A percentile compares a stretch with the other conserved stretches of the same genome.
Evolutionary conservation across 2,113 vertebrate species (phyloP).

Genomic region (Coptodon bakossiorum): DNA sequence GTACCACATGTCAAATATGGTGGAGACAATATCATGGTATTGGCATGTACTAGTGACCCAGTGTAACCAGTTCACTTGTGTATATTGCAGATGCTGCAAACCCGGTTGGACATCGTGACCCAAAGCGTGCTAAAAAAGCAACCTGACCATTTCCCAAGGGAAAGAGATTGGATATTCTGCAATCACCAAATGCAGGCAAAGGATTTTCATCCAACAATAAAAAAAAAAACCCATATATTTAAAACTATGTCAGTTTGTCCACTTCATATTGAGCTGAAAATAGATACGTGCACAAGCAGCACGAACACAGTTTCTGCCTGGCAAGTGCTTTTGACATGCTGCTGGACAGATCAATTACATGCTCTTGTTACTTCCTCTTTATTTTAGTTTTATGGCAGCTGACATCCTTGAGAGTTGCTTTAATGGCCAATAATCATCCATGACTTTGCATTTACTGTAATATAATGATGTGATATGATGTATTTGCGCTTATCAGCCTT

Average conservation of each 20-base stretch:
- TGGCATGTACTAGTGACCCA: not conserved
- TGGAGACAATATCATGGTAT: not conserved
- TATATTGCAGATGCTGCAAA: not conserved
- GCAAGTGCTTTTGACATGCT: not conserved
- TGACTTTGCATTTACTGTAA: not conserved
- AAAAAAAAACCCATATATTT: rapidly evolving
- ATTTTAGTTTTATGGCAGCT: not conserved
- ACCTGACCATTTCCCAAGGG: not conserved
- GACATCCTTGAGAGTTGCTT: not conserved
- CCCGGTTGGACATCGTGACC: not conserved
- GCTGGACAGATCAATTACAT: not conserved
- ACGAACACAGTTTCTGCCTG: not conserved
- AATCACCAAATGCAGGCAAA: not conserved
- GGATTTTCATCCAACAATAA: not conserved
- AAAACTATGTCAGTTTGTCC: not conserved
- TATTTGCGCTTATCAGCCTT: not conserved
- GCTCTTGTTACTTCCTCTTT: not conserved
- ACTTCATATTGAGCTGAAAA: not conserved
- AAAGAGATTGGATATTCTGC: not conserved
- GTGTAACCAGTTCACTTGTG: not conserved
- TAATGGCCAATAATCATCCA: not conserved
- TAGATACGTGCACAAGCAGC: not conserved
- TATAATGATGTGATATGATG: not conserved
- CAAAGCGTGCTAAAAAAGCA: not conserved
- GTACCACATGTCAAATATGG: not conserved